Conservation (phyloP, 2,113 vertebrate genomes). For the Falco punctatus region DNA sequence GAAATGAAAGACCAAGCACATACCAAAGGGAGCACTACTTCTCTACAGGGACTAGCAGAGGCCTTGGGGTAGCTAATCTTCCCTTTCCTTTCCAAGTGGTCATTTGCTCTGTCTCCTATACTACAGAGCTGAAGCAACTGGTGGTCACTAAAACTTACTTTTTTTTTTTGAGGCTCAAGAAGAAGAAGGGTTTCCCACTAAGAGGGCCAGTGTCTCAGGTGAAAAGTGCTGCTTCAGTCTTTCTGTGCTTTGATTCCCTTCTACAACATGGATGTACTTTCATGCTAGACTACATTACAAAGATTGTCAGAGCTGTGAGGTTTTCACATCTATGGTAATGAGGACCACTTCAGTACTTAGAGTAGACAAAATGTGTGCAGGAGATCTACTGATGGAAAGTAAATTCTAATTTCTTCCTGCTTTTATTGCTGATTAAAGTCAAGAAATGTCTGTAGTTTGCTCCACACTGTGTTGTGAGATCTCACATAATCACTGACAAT, state of each 20-base stretch:
- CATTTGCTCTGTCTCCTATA: background rate
- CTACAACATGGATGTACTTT: background rate
- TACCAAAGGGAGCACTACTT: background rate
- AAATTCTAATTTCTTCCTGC: constrained; percentile 75
- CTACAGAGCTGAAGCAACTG: background rate
- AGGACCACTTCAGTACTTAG: background rate
- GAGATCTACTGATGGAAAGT: constrained; percentile 73
- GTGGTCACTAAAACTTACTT: background rate
- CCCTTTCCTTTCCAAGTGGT: background rate
- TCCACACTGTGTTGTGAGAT: constrained; percentile 73
- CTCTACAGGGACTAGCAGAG: background rate
- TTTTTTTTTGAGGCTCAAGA: background rate
- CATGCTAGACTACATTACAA: background rate
- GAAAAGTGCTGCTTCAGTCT: background rate
- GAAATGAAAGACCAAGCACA: background rate
- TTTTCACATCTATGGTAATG: constrained; percentile 11
- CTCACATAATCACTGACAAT: constrained; percentile 79
- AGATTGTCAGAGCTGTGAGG: background rate
- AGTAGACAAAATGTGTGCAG: constrained; percentile 18
- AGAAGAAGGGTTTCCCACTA: background rate
- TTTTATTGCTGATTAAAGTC: constrained; percentile 78
- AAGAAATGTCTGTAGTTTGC: constrained; percentile 71
- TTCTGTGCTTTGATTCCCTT: background rate
- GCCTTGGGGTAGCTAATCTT: background rate
- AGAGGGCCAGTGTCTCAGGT: too few relatives aligned